Evolutionary conservation across 2,888 invertebrate genomes (phyloP).

Genomic region (Zygothrica quintamaculata): DNA sequence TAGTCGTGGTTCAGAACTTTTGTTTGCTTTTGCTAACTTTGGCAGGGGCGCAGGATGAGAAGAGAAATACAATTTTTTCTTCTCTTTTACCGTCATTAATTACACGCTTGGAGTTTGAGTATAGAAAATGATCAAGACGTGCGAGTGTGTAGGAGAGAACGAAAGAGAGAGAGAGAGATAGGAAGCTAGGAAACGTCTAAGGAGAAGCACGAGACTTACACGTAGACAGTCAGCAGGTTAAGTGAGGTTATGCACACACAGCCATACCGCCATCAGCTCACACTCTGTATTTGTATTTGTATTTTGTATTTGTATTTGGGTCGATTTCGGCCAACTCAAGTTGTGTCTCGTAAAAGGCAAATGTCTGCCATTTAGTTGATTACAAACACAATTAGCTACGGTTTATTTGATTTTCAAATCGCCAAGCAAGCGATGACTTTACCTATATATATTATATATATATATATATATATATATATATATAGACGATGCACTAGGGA

Average conservation of each 20-base stretch:
- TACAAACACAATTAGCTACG: slow-evolving; percentile 77
- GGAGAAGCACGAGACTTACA: slow-evolving; percentile 15
- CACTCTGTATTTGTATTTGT: slow-evolving; percentile 14
- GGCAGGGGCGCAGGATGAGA: too few relatives aligned
- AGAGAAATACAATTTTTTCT: slow-evolving; percentile 69
- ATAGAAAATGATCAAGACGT: slow-evolving; percentile 36
- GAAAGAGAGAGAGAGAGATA: slow-evolving; percentile 14
- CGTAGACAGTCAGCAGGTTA: slow-evolving; percentile 43
- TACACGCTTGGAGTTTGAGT: slow-evolving; percentile 48
- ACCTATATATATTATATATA: too few relatives aligned
- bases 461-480: too few relatives aligned
- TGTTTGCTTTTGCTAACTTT: slow-evolving; percentile 61
- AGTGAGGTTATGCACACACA: slow-evolving; percentile 64
- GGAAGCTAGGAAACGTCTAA: slow-evolving; percentile 7
- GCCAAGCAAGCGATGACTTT: slow-evolving; percentile 46
- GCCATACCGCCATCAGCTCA: too few relatives aligned
- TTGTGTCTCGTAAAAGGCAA: slow-evolving; percentile 59
- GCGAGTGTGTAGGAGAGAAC: slow-evolving; percentile 16
- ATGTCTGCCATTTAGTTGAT: slow-evolving; percentile 74
- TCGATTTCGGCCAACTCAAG: slow-evolving; percentile 21
- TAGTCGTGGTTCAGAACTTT: slow-evolving; percentile 49
- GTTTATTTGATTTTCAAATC: slow-evolving; percentile 74
- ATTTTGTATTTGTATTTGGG: slow-evolving; percentile 49
- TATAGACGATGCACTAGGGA: slow-evolving; percentile 3
- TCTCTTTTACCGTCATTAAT: slow-evolving; percentile 58